These are phyloP conservation scores for Dermolepida albohirtum DNA, from an alignment of 2,888 invertebrate genomes.

Conservation along the genomic window DNA sequence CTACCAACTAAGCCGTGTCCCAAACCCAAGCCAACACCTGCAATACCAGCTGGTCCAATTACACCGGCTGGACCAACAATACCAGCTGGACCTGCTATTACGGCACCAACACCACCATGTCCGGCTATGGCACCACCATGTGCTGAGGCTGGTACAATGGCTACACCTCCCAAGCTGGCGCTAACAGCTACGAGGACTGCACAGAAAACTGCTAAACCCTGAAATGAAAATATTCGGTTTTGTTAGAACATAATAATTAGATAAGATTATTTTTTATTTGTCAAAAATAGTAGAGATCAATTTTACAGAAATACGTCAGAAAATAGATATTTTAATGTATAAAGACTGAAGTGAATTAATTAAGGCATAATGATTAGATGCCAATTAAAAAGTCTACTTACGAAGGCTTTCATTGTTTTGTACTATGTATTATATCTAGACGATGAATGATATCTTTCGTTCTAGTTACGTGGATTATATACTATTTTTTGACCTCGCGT, in stretches of 20 bases:
- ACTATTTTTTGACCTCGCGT: conserved; percentile 34
- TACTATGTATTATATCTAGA: conserved; percentile 18
- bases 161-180: conserved; percentile 43
- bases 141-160: conserved; percentile 33
- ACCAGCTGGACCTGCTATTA: conserved; percentile 30
- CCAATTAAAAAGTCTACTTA: neutral
- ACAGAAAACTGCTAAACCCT: conserved; percentile 40
- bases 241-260: no score
- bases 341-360: no score
- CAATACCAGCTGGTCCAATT: conserved; percentile 26
- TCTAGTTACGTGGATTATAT: conserved; percentile 17
- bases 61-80: conserved; percentile 28
- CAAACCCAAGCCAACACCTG: conserved; percentile 9
- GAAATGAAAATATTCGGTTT: neutral
- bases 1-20: conserved; percentile 46
- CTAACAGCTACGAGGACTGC: conserved; percentile 40
- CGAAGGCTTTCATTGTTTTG: conserved; percentile 29
- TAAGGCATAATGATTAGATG: neutral
- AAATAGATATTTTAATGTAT: no score
- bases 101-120: conserved; percentile 30
- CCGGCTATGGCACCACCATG: conserved; percentile 40
- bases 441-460: conserved; percentile 26
- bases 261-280: neutral
- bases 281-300: no score
- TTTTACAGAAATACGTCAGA: no score